Base-by-base conservation (phyloP, 1,140 invertebrate genomes). In the Drosophila saltans region DNA sequence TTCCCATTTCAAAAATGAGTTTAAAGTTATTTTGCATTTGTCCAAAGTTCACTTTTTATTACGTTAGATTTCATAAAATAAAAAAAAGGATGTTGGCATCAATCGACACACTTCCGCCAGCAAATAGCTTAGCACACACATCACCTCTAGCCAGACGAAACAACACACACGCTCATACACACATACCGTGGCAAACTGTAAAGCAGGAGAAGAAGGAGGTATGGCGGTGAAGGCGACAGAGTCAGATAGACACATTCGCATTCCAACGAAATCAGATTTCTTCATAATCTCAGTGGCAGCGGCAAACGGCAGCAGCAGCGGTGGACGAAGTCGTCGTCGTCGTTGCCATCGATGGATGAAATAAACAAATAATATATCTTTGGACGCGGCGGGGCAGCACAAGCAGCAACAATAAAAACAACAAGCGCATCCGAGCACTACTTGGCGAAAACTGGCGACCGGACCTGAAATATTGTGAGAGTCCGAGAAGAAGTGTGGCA, bases 191-290 rank as follows among this genome's bases (percentile, higher is more conserved):
- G 45, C 45, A 52, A 52, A 26, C 8, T 7, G 21, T 24, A 3
- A 24, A 8, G 9, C 2, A 26, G 45, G n/a, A 24, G 45, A 26
- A 9, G 45, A 16, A 52, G 45, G 16, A 48, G 45, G 21, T 48
- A 5, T 43, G 57, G 8, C 16, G 55, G 52, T 48, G 73, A n/a
- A 26, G 66, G 62, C 39, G 43, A 60, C 60, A 66, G 73, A 69
- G 52, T 64, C 74, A 85, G 67, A 75, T 74, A 83, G 79, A 70
- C 73, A 70, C 70, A 83, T 80, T 83, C 80, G 80, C 84, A 89
- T 89, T 89, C 84, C 84, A 84, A 78, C 78, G 71, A 90, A 90
- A 84, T 90, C 78, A 75, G 78, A 89, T 89, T 90, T 90, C 84
- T 83, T 90, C 75, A 85, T 89, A 83, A 75, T 68, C 84, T 75